Evolutionary conservation across 2,113 vertebrate species (phyloP), one percentile per base, ranked within the genome.

Genomic region (Entosphenus tridentatus): DNA sequence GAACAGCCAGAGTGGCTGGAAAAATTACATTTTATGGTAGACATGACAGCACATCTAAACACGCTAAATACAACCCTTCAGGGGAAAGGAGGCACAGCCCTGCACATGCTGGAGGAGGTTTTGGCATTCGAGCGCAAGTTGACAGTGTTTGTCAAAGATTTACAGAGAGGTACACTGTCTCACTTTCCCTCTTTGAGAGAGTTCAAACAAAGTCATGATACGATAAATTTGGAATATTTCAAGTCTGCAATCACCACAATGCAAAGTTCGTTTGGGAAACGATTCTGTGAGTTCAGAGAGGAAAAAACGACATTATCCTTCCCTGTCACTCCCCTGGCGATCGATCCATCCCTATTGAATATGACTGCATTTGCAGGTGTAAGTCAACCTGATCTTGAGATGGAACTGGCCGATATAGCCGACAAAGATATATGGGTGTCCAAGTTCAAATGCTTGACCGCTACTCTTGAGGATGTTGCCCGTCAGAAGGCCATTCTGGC

Each of bases 191-290:
- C 72, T 14, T 57, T 73, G 57, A 75, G 72, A 72, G 70, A 74
- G 68, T 74, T 76, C 72, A 72, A 73, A 75, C 21, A 74, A 73
- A 56, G n/a, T n/a, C n/a, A n/a, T n/a, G n/a, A n/a, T n/a, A n/a
- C n/a, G n/a, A n/a, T 72, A 62, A 71, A 70, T 69, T 67, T 71
- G 58, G 12, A 71, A 54, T 72, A 56, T 14, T 67, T 9, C n/a
- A 8, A 67, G 5, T 18, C 62, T 67, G 62, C 62, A 67, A 18
- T 7, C 62, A 67, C 21, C n/a, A n/a, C 4, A 9, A 9, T 9
- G 62, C 4, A 9, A 4, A 67, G 8, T 67, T 4, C 4, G 10
- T 67, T 7, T 67, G 62, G 9, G 10, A 18, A 67, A 67, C n/a
- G 6, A 7, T 67, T 4, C 62, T 9, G 9, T 67, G 62, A 67